These are phyloP conservation scores for Eupeodes latifasciatus DNA, from an alignment of 2,888 invertebrate genomes.

Conservation along the genomic window DNA sequence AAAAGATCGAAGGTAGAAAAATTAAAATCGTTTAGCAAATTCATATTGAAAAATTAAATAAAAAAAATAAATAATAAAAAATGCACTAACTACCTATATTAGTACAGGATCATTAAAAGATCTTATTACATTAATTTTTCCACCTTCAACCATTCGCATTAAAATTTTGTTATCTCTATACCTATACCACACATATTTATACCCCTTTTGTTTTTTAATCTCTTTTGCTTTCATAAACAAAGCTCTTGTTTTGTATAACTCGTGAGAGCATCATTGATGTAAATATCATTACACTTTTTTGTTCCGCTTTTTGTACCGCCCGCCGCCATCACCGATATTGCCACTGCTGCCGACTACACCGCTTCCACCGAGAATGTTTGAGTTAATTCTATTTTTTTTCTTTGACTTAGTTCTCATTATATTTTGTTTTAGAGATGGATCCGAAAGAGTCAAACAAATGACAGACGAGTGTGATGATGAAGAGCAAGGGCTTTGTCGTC, in stretches of 20 bases:
- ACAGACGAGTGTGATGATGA: slow-evolving; percentile 21
- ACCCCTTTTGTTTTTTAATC: not conserved
- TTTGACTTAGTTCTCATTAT: not conserved
- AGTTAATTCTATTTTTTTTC: no score
- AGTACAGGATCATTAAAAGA: slow-evolving; percentile 16
- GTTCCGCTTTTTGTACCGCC: not conserved
- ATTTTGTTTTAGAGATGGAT: slow-evolving; percentile 3
- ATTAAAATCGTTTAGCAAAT: no score
- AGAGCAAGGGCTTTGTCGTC: not conserved
- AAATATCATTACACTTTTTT: slow-evolving; percentile 6
- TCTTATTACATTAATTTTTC: slow-evolving; percentile 7
- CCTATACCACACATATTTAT: not conserved
- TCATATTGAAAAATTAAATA: not conserved
- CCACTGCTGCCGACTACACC: no score
- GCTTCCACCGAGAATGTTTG: no score
- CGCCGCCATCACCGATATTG: no score
- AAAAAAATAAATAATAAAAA: not conserved
- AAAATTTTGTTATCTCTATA: slow-evolving; percentile 3
- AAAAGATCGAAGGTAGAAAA: no score
- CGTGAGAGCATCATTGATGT: not conserved
- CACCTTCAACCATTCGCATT: slow-evolving; percentile 4
- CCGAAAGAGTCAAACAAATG: slow-evolving; percentile 9
- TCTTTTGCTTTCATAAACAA: slow-evolving; percentile 1
- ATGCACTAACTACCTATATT: not conserved
- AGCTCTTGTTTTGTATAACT: not conserved